Conservation (phyloP, 2,113 vertebrate species). For the Pygoscelis adeliae region DNA sequence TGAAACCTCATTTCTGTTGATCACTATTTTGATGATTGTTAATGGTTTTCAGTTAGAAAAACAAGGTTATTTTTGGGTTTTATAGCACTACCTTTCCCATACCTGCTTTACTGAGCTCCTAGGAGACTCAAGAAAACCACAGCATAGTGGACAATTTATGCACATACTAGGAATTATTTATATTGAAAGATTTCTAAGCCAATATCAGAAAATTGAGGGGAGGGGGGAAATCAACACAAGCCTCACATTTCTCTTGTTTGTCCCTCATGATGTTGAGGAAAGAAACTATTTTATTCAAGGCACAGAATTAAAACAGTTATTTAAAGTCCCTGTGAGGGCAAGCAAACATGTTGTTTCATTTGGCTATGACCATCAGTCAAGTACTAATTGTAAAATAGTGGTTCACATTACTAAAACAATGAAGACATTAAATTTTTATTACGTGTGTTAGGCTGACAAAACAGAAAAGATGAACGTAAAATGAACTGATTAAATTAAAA, state of each 20-base stretch:
- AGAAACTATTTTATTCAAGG: neutral
- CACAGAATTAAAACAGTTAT: neutral
- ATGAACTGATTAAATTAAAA: conserved; percentile 34
- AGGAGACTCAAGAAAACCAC: neutral
- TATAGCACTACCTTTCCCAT: neutral
- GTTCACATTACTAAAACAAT: conserved; percentile 38
- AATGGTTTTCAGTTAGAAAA: neutral
- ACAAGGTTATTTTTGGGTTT: neutral
- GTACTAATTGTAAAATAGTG: neutral
- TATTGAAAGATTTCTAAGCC: neutral
- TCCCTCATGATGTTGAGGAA: neutral
- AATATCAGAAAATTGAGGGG: neutral
- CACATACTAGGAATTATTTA: neutral
- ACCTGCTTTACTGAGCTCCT: neutral
- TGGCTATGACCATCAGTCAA: neutral
- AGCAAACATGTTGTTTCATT: neutral
- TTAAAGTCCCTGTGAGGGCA: neutral
- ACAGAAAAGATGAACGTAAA: neutral
- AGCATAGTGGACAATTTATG: neutral
- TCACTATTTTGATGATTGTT: neutral
- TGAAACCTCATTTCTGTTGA: neutral
- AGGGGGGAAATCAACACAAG: neutral
- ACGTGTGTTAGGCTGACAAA: neutral
- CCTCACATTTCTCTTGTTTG: neutral
- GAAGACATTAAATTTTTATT: conserved; percentile 41